phyloP scores from a whole-genome alignment of 2,797 vertebrate species.

The Schizopygopsis pylzovi region DNA sequence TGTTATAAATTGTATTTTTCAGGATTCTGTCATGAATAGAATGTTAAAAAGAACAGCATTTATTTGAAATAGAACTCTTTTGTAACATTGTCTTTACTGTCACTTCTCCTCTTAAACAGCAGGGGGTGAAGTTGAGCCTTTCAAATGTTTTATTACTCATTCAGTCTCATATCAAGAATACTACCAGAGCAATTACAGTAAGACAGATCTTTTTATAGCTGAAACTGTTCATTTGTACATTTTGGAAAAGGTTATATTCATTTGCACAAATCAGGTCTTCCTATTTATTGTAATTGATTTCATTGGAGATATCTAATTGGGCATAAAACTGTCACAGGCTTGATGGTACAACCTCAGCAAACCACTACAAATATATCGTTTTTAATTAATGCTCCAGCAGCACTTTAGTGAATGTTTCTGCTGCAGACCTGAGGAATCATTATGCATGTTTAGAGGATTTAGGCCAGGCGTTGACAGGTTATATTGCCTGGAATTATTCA shows the following conservation, averaged over 20 bases:
- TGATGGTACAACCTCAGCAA: background rate
- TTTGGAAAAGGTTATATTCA: background rate
- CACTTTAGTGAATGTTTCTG: background rate
- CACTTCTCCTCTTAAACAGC: background rate
- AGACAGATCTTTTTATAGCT: background rate
- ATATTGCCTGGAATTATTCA: background rate
- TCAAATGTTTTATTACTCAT: background rate
- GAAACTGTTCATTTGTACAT: background rate
- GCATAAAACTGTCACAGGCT: background rate
- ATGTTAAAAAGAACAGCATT: background rate
- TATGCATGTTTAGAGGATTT: background rate
- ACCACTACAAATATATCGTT: background rate
- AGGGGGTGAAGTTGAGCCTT: constrained; percentile 9
- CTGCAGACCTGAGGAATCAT: background rate
- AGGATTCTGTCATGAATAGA: too few species aligned
- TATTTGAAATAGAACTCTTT: background rate
- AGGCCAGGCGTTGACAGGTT: background rate
- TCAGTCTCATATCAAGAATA: background rate
- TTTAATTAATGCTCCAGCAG: background rate
- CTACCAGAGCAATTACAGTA: background rate
- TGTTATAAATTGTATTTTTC: background rate
- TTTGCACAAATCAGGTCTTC: background rate
- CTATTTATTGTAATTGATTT: background rate
- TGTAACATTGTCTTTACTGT: background rate
- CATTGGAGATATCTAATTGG: background rate